These are phyloP conservation scores for Stercorarius parasiticus DNA, from an alignment of 2,113 vertebrate species.

Conservation along the genomic window DNA sequence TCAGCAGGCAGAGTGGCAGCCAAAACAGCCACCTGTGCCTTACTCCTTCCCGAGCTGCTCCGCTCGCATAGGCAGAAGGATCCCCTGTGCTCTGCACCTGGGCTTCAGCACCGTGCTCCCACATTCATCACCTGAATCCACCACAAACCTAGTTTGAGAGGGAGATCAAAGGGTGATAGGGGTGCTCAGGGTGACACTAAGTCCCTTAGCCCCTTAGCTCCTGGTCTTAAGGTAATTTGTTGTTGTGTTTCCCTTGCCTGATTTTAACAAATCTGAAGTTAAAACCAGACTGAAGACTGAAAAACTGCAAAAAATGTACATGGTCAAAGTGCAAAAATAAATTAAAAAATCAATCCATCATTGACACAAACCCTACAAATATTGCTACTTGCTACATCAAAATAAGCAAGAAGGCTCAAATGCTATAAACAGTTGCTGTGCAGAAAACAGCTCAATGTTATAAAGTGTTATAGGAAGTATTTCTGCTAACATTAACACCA, in stretches of 20 bases:
- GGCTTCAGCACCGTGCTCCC: background rate
- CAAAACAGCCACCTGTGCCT: background rate
- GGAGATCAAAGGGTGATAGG: background rate
- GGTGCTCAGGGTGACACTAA: background rate
- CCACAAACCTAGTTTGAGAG: background rate
- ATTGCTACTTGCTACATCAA: background rate
- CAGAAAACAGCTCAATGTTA: background rate
- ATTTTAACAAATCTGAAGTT: background rate
- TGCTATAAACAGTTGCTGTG: background rate
- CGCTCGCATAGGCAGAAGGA: accelerated
- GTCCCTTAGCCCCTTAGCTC: background rate
- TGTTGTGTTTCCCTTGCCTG: background rate
- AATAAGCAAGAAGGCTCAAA: background rate
- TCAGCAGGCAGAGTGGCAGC: background rate
- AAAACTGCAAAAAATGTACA: background rate
- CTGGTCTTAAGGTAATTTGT: background rate
- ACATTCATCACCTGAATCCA: background rate
- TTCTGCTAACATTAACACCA: background rate
- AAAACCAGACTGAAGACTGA: background rate
- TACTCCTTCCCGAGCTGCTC: background rate
- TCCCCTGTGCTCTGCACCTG: background rate
- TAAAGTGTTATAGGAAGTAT: background rate
- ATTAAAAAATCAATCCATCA: background rate
- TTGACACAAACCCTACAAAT: background rate
- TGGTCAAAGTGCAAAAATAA: background rate